A percentile compares a stretch with the other conserved stretches of the same genome.
Conservation (phyloP, 2,113 vertebrate genomes). For the Gnathonemus echidnorhynchus region DNA sequence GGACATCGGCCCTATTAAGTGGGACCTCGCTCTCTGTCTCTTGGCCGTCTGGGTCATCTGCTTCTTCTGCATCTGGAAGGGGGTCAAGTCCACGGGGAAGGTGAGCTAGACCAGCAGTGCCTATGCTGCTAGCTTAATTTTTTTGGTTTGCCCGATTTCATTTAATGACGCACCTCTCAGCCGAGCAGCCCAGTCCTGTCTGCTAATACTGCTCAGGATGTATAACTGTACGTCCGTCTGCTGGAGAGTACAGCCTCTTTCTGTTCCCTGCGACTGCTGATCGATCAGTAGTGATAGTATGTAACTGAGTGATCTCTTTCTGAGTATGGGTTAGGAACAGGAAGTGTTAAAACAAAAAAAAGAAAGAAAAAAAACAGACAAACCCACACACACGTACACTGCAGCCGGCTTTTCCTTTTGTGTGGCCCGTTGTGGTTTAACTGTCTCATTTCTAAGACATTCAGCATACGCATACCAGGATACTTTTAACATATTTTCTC, state of each 20-base stretch:
- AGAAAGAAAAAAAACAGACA: not conserved
- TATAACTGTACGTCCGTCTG: not conserved
- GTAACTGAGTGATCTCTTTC: not conserved
- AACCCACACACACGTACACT: not conserved
- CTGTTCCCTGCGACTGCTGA: not conserved
- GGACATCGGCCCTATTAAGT: constrained; percentile 76
- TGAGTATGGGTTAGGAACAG: not conserved
- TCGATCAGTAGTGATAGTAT: not conserved
- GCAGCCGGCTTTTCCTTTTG: not conserved
- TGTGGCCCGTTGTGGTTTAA: not conserved
- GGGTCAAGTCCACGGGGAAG: constrained; percentile 94
- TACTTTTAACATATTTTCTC: not conserved
- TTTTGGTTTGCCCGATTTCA: not conserved
- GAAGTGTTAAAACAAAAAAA: not conserved
- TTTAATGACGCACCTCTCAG: not conserved
- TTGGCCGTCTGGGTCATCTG: constrained; percentile 90
- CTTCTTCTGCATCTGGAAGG: constrained; percentile 99
- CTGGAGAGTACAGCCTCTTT: not conserved
- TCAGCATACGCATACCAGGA: not conserved
- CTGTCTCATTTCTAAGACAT: not conserved
- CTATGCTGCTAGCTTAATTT: not conserved
- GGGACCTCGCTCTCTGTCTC: constrained; percentile 93
- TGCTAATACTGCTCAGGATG: not conserved
- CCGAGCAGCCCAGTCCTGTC: not conserved
- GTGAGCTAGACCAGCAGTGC: constrained; percentile 51